Evolutionary conservation across 2,888 invertebrate species (phyloP).

Genomic region (Gasteruption jaculator): DNA sequence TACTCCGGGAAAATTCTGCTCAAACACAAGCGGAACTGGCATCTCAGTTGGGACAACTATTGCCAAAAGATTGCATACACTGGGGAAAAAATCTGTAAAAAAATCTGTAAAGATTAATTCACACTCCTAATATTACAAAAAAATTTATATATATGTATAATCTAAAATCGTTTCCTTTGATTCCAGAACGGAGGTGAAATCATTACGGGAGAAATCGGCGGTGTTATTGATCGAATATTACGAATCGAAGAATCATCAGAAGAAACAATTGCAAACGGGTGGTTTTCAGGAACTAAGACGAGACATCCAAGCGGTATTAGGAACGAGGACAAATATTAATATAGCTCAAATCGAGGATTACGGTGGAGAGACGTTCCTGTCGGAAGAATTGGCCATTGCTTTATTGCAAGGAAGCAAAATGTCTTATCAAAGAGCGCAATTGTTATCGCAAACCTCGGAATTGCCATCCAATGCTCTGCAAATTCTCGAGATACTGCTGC

Average conservation of each 20-base stretch:
- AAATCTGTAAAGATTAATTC: too few relatives aligned
- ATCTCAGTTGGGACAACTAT: too few relatives aligned
- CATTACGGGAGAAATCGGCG: slow-evolving; percentile 74
- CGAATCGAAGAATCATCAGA: slow-evolving; percentile 88
- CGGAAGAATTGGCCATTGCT: slow-evolving; percentile 88
- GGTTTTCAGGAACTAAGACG: slow-evolving; percentile 91
- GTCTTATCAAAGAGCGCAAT: slow-evolving; percentile 83
- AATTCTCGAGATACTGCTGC: slow-evolving; percentile 79
- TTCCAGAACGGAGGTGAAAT: slow-evolving; percentile 66
- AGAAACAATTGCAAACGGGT: slow-evolving; percentile 84
- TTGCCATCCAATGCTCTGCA: slow-evolving; percentile 72
- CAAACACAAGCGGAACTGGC: too few relatives aligned
- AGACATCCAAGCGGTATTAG: slow-evolving; percentile 90
- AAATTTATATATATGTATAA: slow-evolving; percentile 1
- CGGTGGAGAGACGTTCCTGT: slow-evolving; percentile 94
- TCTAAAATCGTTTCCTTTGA: slow-evolving; percentile 3
- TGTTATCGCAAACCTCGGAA: slow-evolving; percentile 76
- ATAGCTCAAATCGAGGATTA: slow-evolving; percentile 94
- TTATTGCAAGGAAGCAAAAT: slow-evolving; percentile 86
- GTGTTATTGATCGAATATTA: slow-evolving; percentile 81
- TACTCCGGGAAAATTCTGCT: too few relatives aligned
- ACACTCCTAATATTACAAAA: too few relatives aligned
- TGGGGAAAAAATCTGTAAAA: slow-evolving; percentile 8
- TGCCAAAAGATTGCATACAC: too few relatives aligned
- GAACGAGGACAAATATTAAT: slow-evolving; percentile 86